Base-by-base conservation (phyloP, 2,888 invertebrate genomes). In the Nomada goodeniana region DNA sequence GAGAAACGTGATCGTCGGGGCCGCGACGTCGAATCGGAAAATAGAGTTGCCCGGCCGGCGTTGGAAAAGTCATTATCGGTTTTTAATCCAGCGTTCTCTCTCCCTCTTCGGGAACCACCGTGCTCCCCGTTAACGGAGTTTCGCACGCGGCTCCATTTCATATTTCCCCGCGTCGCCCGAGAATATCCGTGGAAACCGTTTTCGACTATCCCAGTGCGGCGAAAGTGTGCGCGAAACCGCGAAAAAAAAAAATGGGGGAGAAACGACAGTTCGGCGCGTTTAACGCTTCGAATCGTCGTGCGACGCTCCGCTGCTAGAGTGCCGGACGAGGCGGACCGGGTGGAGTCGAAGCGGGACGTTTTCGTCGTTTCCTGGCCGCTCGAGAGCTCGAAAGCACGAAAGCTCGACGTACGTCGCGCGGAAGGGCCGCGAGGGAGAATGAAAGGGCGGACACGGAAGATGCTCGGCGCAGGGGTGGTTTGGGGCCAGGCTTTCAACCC, bases 51-150 rank as follows among this genome's bases (percentile, higher is more conserved):
- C 70, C 44, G 76, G 60, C 47, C 65, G 60, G 70, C 72, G 82
- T 73, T 68, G 75, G 57, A 76, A 74, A 76, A 72, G 78, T 84
- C 75, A 84, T 85, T 85, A 85, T 85, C 85, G 85, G 80, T 70
- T 83, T 85, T 85, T 85, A 85, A 85, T 85, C 85, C 80, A 83
- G 44, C 80, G 61, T 61, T n/a, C 71, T 71, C 73, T 42, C 18
- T 75, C 55, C 73, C 71, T 75, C 71, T 77, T 81, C 68, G 60
- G 55, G 42, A 23, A n/a, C 18, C 73, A 36, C 36, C 36, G 36
- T 36, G 36, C 36, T 36, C 36, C 36, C 36, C 36, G 7, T 36
- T 36, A 36, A 36, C 7, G 36, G 36, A 36, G 36, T 36, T 7
- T 36, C 36, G 36, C 7, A 7, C 5, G 36, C 36, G 36, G 36